A percentile compares a stretch with the other conserved stretches of the same genome.
Conservation (phyloP, 2,797 vertebrate genomes). For the Enteromius paludinosus region DNA sequence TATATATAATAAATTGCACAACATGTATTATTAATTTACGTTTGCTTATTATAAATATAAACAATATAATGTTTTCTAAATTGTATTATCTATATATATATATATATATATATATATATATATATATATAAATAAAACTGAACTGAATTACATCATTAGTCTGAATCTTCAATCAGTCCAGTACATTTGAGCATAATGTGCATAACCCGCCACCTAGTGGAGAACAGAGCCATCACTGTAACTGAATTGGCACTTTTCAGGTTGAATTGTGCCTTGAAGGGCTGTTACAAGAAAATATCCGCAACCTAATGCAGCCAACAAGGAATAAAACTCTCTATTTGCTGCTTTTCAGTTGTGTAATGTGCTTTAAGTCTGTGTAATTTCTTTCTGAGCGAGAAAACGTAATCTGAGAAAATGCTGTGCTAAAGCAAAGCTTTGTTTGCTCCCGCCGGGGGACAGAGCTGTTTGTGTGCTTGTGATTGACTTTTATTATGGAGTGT, state of each 20-base stretch:
- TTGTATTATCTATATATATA: not conserved
- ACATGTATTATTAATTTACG: not conserved
- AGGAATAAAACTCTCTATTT: slow-evolving; percentile 4
- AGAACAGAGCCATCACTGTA: not conserved
- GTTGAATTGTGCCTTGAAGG: slow-evolving; percentile 15
- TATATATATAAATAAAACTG: not conserved
- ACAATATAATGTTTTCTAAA: not conserved
- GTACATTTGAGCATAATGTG: not conserved
- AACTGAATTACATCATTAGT: not conserved
- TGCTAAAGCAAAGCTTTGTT: slow-evolving; percentile 27
- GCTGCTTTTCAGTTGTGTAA: slow-evolving; percentile 63
- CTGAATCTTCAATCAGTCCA: not conserved
- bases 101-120: too few species aligned
- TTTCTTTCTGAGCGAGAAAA: slow-evolving; percentile 38
- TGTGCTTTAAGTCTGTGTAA: slow-evolving; percentile 58
- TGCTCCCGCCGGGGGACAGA: slow-evolving; percentile 10
- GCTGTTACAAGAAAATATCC: slow-evolving; percentile 52
- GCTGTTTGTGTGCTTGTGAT: slow-evolving; percentile 2
- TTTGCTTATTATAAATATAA: not conserved
- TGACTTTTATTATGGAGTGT: not conserved
- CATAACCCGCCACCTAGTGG: slow-evolving; percentile 54
- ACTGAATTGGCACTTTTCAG: not conserved
- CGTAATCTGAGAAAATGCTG: slow-evolving; percentile 45
- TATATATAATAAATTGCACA: not conserved
- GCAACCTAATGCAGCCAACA: slow-evolving; percentile 39